Base-by-base conservation (phyloP, 2,888 invertebrate species). In the Theodoxus fluviatilis region DNA sequence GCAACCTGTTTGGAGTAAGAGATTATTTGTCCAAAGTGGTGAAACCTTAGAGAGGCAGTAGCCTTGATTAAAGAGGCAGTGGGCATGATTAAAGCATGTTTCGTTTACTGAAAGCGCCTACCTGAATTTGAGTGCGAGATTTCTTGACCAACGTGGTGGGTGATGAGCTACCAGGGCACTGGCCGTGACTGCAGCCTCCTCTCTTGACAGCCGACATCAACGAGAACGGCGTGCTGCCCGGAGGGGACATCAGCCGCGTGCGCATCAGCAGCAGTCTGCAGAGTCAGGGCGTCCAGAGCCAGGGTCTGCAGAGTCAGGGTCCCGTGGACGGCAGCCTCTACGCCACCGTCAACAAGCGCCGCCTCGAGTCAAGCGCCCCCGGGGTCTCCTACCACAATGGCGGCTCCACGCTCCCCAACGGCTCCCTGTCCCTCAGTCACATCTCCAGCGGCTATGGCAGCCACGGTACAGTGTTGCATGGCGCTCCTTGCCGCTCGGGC, bases 281-380 rank as follows among this genome's bases (percentile, higher is more conserved):
- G 63, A 52, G 73, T 55, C 22, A 28, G 37, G 28, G 66, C 31
- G 31, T 66, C 47, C 18, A 9, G 18, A 9, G 43, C 28, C 65
- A 33, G 25, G 43, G 43, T 28, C 49, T 31, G 73, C 75, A 64
- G 78, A 79, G 57, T 3, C 74, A 77, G 37, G 81, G 81, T 35
- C 94, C 94, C 59, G 89, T 94, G 81, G 94, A 95, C 92, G 95
- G 95, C 80, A 94, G 94, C 82, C 91, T 95, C 82, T 95, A 95
- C 91, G 94, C 95, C 70, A 88, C 88, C 47, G 87, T 89, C 69
- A 80, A 84, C 78, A 89, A 89, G 80, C 83, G 84, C 78, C 77
- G 76, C 67, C 73, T 25, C 55, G 12, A 18, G 35, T 65, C 55
- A 69, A 68, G 64, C 64, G 40, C 64, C 37, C 70, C 47, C 25